Evolutionary conservation across 1,140 invertebrate species (phyloP), one percentile per base, ranked within the genome.

Genomic region (Coptotermes formosanus): DNA sequence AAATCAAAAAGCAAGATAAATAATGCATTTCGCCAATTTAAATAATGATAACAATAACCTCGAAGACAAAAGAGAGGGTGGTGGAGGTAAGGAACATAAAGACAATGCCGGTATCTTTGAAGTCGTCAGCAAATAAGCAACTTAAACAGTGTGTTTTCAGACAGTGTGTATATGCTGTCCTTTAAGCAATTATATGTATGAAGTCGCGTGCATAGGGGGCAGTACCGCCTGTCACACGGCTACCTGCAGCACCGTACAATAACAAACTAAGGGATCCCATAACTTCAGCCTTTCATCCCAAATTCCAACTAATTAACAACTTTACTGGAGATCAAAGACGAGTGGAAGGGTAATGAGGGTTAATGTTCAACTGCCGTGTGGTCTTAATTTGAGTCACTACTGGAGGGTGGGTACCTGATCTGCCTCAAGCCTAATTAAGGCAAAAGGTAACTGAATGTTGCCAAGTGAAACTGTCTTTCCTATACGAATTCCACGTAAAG

Each of bases 271-370:
- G 64, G 64, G 64, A n/a, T 75, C 64, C 64, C 64, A 75, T 30
- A 75, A 75, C 19, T 30, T 14, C 25, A 75, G 25, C n/a, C 64
- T n/a, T 75, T 8, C 64, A 11, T 30, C 64, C 64, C 30, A 75
- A 75, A 75, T 75, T 75, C 64, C 64, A n/a, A 75, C 64, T 75
- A 75, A 75, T 75, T 75, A 75, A 75, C 64, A 75, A 75, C 64
- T 75, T 75, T 30, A 75, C 64, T n/a, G 30, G 64, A 75, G 64
- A 75, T 75, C 64, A 75, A 75, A 75, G 64, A 75, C 64, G 64
- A 75, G 64, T 75, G 64, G n/a, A 75, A 3, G 64, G 64, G 64
- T 75, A 75, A 75, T 75, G 64, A n/a, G 64, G 64, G 64, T 75
- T 75, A 75, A 75, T 75, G 64, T 25, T 75, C 64, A 75, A 25